Evolutionary conservation across 2,888 invertebrate genomes (phyloP), one percentile per base, ranked within the genome.

Genomic region (Cybosia mesomella): DNA sequence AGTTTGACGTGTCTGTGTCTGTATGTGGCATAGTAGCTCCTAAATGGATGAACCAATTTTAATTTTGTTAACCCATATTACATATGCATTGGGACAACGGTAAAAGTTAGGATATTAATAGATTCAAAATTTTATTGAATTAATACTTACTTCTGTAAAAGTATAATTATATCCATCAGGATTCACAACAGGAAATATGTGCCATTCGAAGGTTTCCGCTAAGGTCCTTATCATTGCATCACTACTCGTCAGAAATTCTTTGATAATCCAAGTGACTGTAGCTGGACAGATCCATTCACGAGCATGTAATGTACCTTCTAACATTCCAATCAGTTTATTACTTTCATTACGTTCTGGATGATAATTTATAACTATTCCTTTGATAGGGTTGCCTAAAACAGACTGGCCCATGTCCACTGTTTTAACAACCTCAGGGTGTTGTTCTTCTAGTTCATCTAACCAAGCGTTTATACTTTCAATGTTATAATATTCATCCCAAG

Each of bases 261-360:
- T 96, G 9, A 97, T 95, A 55, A 97, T 95, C 94, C 96, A 97
- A 0, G 96, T 96, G 0, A 96, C 95, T 10, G 96, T 95, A 0
- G 97, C 96, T 3, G 96, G 94, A 0, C 95, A 91, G 28, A 97
- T 96, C 97, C 97, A 98, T 90, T 98, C 98, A 58, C 98, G 95
- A 0, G 97, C 97, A 85, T 97, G 97, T 67, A 97, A 96, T 8
- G 95, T 94, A 22, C 95, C 96, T 87, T 96, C 96, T 61, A 96
- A 92, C 59, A 97, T 92, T 22, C 95, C 96, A 64, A 90, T 85
- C 0, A 82, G 67, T 66, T 95, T 94, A 58, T 95, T 85, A 58
- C 83, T 57, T 55, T 13, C 15, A 5, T 24, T 32, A 49, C 87
- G 95, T 24, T 86, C 86, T 1, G 87, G 83, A 4, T 92, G 87